phyloP scores from a whole-genome alignment of 2,113 vertebrate species.

The Andinoacara biseriatus region DNA sequence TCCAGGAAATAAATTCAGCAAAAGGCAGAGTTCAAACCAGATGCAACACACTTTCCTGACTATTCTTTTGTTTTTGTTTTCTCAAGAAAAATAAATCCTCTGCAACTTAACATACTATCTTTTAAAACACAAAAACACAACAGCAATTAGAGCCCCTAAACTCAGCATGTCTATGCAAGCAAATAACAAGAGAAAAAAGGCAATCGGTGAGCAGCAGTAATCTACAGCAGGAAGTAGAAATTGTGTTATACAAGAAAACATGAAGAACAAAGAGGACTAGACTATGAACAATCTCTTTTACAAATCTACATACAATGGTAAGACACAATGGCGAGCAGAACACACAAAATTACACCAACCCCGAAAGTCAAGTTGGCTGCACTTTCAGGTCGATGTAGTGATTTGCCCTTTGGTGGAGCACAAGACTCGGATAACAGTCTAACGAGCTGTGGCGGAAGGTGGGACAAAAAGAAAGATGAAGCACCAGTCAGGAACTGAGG shows the following conservation, averaged over 20 bases:
- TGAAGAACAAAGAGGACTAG: neutral
- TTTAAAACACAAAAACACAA: too few species aligned
- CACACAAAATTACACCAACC: neutral
- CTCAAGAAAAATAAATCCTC: too few species aligned
- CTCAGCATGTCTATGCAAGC: too few species aligned
- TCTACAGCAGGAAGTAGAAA: neutral
- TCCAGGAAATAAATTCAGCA: neutral
- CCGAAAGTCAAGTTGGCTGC: neutral
- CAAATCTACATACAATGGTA: neutral
- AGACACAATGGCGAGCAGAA: neutral
- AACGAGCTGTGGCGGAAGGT: too few species aligned
- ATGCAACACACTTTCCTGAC: neutral
- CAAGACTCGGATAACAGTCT: too few species aligned
- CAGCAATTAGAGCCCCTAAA: too few species aligned
- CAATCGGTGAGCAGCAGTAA: too few species aligned
- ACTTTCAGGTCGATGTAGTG: neutral
- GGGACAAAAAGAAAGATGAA: neutral
- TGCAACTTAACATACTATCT: too few species aligned
- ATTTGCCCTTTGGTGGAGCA: neutral
- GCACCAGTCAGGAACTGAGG: neutral
- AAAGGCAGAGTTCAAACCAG: neutral
- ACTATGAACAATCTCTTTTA: neutral
- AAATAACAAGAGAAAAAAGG: too few species aligned
- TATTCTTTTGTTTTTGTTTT: too few species aligned
- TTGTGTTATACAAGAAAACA: neutral